Conservation (phyloP, 2,797 vertebrate species). For the Myripristis jacobus region DNA sequence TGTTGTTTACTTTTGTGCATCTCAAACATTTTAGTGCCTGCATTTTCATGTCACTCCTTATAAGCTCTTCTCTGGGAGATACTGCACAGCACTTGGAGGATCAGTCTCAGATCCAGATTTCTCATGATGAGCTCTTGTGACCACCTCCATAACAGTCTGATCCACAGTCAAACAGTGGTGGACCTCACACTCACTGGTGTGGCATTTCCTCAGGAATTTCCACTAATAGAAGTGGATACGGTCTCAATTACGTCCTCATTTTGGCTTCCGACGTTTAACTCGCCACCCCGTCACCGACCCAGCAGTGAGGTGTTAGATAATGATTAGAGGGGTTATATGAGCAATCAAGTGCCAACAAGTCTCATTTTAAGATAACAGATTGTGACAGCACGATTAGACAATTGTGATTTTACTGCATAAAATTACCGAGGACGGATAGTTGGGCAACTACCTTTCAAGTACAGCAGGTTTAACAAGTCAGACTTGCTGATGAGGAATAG, state of each 20-base stretch:
- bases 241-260: conserved; percentile 48
- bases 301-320: conserved; percentile 18
- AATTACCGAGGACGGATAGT: too few relatives aligned
- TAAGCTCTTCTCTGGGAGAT: conserved; percentile 18
- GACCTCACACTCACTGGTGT: conserved; percentile 19
- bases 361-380: conserved; percentile 15
- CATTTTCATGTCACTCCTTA: conserved; percentile 11
- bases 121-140: conserved; percentile 19
- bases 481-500: background rate
- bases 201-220: conserved; percentile 63
- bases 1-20: background rate
- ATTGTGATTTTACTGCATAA: background rate
- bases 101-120: conserved; percentile 30
- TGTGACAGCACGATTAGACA: conserved; percentile 27
- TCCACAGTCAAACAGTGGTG: conserved; percentile 29
- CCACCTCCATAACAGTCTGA: conserved; percentile 11
- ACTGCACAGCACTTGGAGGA: background rate
- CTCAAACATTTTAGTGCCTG: background rate
- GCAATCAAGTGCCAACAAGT: conserved; percentile 25
- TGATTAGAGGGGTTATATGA: conserved; percentile 33
- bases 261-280: conserved; percentile 26
- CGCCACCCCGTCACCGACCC: background rate
- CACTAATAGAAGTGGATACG: conserved; percentile 48
- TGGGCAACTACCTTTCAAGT: background rate
- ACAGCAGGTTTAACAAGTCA: background rate